phyloP scores from a whole-genome alignment of 2,113 vertebrate species.

The Himantopus leucocephalus region DNA sequence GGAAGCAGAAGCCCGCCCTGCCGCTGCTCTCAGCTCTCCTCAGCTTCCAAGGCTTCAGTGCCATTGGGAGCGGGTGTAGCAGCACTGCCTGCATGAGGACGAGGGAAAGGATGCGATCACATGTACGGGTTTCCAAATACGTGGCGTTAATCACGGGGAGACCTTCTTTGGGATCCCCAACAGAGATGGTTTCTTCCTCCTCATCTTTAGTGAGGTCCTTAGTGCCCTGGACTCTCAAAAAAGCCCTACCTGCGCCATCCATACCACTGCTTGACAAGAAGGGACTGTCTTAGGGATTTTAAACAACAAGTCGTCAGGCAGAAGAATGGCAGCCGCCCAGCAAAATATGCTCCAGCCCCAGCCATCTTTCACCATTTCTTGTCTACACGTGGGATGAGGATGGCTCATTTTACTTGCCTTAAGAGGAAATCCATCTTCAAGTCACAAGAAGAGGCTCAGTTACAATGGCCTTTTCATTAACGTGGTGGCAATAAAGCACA shows the following conservation, averaged over 20 bases:
- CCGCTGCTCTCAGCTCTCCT: background rate
- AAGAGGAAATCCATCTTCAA: conserved; percentile 47
- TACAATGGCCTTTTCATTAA: conserved; percentile 36
- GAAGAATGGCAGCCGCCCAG: background rate
- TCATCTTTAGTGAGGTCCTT: background rate
- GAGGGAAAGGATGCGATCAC: accelerated
- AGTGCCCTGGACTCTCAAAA: background rate
- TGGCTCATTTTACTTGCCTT: background rate
- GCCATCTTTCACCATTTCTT: conserved; percentile 14
- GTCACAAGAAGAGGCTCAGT: background rate
- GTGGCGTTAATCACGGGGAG: background rate
- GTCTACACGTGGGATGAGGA: background rate
- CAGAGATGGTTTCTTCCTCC: background rate
- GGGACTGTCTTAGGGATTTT: background rate
- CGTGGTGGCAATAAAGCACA: conserved; percentile 38
- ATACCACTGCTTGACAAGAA: background rate
- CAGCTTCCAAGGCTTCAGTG: background rate
- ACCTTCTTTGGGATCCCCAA: background rate
- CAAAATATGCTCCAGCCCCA: background rate
- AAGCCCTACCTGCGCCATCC: background rate
- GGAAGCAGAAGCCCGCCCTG: background rate
- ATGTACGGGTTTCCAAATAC: background rate
- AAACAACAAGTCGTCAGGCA: background rate
- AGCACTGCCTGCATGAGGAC: background rate
- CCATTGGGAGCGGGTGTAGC: background rate